A percentile compares a stretch with the other conserved stretches of the same genome.
Evolutionary conservation across 2,888 invertebrate genomes (phyloP).

Genomic region (Chironomus tentans): DNA sequence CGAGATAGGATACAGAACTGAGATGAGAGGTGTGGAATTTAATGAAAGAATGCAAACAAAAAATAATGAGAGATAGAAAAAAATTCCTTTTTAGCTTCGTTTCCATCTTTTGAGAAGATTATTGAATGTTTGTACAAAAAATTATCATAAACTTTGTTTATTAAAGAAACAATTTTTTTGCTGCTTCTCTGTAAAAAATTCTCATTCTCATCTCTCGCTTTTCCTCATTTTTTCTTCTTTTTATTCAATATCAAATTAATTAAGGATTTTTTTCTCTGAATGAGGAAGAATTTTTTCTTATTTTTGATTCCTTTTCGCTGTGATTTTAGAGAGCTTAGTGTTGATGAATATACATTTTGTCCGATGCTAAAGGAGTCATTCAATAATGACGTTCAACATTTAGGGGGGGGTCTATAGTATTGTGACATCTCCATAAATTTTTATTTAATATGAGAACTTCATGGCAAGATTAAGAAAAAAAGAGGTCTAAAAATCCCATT

Average conservation of each 20-base stretch:
- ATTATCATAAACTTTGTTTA: constrained; percentile 25
- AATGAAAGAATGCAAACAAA: not conserved
- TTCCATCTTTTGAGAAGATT: not conserved
- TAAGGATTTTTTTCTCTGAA: constrained; percentile 6
- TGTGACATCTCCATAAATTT: no score
- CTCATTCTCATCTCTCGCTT: constrained; percentile 5
- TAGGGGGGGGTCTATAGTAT: no score
- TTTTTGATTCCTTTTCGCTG: not conserved
- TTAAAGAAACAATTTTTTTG: constrained; percentile 5
- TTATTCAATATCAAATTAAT: constrained; percentile 26
- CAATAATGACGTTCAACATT: no score
- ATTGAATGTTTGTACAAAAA: constrained; percentile 10
- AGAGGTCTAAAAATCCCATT: no score
- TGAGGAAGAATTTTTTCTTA: not conserved
- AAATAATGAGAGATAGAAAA: constrained; percentile 3
- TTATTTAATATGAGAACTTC: no score
- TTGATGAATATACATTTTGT: no score
- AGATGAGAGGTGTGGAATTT: not conserved
- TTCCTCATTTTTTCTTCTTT: not conserved
- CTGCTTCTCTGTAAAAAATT: not conserved
- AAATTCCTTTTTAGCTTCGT: not conserved
- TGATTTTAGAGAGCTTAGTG: not conserved
- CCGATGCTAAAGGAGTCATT: no score
- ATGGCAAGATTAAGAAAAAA: no score
- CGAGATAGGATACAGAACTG: not conserved